Percentiles rank a stretch among this genome's conserved stretches.
Evolutionary conservation across 2,113 vertebrate species (phyloP).

Genomic region (Serilophus lunatus): DNA sequence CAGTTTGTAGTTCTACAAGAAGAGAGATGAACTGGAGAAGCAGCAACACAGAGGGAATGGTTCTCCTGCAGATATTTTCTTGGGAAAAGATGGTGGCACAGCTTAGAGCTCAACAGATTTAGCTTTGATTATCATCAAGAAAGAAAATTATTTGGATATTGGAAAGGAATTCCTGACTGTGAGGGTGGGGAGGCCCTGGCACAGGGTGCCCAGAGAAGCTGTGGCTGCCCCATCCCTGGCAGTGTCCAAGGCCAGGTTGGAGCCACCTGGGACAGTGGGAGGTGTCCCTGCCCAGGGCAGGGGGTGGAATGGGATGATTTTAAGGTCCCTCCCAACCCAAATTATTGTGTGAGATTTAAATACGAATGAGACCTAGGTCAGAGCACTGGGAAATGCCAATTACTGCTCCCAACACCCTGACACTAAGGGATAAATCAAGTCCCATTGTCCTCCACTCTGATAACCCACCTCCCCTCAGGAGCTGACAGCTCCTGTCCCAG

Average conservation of each 20-base stretch:
- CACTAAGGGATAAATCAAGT: background rate
- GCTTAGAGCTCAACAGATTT: too few species aligned
- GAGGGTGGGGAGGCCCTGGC: background rate
- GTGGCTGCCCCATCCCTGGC: background rate
- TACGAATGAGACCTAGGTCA: background rate
- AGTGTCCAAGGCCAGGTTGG: background rate
- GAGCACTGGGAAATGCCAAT: background rate
- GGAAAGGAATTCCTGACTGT: background rate
- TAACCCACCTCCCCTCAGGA: background rate
- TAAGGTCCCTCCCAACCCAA: background rate
- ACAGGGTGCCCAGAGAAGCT: background rate
- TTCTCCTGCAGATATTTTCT: too few species aligned
- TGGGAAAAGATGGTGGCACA: too few species aligned
- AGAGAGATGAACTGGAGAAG: too few species aligned
- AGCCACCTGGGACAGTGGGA: background rate
- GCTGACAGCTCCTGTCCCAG: background rate
- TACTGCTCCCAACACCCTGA: background rate
- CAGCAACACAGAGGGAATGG: too few species aligned
- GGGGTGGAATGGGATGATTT: background rate
- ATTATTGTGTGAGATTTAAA: background rate
- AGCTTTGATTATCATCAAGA: too few species aligned
- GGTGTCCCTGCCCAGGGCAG: background rate
- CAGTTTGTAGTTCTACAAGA: too few species aligned
- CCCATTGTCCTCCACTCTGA: fast-evolving
- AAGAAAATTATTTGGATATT: background rate